Base-by-base conservation (phyloP, 2,888 invertebrate species). In the Orthonychiurus folsomi region DNA sequence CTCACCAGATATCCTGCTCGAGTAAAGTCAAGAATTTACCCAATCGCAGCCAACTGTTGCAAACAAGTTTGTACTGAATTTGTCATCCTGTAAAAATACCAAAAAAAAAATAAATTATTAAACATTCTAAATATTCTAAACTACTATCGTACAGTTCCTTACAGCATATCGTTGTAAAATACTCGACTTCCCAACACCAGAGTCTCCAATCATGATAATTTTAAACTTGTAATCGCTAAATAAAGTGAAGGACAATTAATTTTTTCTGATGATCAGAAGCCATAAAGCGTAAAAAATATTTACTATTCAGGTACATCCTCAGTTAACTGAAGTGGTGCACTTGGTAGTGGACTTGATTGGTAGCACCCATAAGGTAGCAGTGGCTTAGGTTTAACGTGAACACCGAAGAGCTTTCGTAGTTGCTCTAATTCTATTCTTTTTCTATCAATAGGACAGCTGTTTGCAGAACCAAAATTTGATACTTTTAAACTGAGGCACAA, bases 111-210 rank as follows among this genome's bases (percentile, higher is more conserved):
- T 52, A 61, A 48, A 15, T 37, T 50, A 26, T 52, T 50, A 54
- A 57, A 26, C 50, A 52, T 48, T 62, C 25, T 20, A 24, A 20
- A 61, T 26, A 5, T 27, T 24, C n/a, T 27, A 48, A 47, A 47
- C n/a, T 21, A n/a, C 5, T 37, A n/a, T 58, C 20, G 24, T 26
- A 15, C 25, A 12, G n/a, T n/a, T n/a, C 37, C 50, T 64, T 63
- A 69, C 70, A 12, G 68, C 92, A 77, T 93, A 94, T 75, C 94
- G 84, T 77, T 92, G 93, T 91, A 94, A 93, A 9, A 95, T 80
- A 76, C 93, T 93, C 62, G 92, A 93, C 77, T 95, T 95, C 1
- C 94, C 94, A 1, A 94, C 93, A 37, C 92, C 93, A 5, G 93
- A 93, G 79, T 94, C 93, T 0, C 94, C 94, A 52, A 95, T 79